Evolutionary conservation across 2,888 invertebrate genomes (phyloP).

Genomic region (Caenorhabditis virilis): DNA sequence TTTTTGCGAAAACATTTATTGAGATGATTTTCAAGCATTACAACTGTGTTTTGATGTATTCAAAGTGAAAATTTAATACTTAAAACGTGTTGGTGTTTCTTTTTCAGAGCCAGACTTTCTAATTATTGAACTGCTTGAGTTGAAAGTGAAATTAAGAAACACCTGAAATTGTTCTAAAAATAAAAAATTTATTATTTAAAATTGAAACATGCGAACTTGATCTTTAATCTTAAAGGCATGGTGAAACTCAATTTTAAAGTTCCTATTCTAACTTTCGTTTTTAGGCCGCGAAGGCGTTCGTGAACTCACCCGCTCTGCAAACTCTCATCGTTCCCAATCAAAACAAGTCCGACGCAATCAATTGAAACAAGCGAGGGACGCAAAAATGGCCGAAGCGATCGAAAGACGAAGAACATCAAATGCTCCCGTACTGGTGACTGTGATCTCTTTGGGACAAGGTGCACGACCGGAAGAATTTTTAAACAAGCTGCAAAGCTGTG

Average conservation of each 20-base stretch:
- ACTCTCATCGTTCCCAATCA: conserved; percentile 42
- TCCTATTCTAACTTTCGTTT: no score
- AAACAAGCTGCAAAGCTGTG: conserved; percentile 35
- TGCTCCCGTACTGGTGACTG: conserved; percentile 51
- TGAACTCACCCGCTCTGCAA: conserved; percentile 13
- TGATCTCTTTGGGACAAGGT: conserved; percentile 53
- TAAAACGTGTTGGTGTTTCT: not conserved
- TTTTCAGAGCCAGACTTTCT: no score
- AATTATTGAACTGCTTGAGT: no score
- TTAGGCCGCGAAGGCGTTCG: conserved; percentile 42
- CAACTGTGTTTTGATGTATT: not conserved
- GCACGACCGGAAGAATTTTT: conserved; percentile 42
- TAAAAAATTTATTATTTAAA: no score
- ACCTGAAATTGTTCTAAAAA: no score
- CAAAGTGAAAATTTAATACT: not conserved
- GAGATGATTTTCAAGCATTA: no score
- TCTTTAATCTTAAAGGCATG: no score
- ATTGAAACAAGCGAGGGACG: conserved; percentile 33
- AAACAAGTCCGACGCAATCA: conserved; percentile 49
- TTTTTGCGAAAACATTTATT: no score
- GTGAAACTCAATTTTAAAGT: no score
- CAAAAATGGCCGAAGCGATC: conserved; percentile 38
- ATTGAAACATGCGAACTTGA: no score
- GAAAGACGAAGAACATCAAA: conserved; percentile 34
- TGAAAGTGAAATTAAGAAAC: conserved; percentile 3